Percentiles rank a stretch among this genome's conserved stretches.
These are phyloP conservation scores for Choloepus hoffmanni DNA, from an alignment of 2,113 vertebrate genomes.

Conservation along the genomic window DNA sequence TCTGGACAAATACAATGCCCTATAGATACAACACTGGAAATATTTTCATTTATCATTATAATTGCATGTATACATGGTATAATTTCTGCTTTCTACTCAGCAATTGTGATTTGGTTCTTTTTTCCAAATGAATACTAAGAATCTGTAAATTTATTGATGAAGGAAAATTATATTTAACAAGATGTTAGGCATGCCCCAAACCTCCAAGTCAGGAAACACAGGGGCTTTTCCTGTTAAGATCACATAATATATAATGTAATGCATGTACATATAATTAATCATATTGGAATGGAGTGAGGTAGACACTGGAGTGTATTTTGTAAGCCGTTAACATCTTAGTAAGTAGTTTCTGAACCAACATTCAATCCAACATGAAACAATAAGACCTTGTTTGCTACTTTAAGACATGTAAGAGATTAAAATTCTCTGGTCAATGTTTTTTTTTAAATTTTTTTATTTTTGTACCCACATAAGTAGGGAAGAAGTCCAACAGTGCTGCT, in stretches of 20 bases:
- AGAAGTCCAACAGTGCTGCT: constrained; percentile 61
- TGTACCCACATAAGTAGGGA: constrained; percentile 79
- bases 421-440: constrained; percentile 81
- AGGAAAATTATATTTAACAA: neutral
- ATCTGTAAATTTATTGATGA: constrained; percentile 6
- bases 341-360: constrained; percentile 68
- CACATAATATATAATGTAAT: constrained; percentile 52
- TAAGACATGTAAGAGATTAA: constrained; percentile 71
- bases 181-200: constrained; percentile 39
- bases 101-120: neutral
- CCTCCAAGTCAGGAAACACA: neutral
- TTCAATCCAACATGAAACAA: constrained; percentile 64
- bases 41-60: neutral
- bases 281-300: neutral
- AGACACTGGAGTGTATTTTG: constrained; percentile 2
- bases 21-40: neutral
- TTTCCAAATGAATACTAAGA: neutral
- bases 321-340: constrained; percentile 60
- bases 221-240: constrained; percentile 49
- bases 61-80: neutral
- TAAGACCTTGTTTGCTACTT: constrained; percentile 73
- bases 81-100: neutral
- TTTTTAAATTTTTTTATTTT: constrained; percentile 70
- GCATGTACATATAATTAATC: constrained; percentile 33
- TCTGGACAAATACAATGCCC: neutral